Evolutionary conservation across 2,113 vertebrate species (phyloP).

Genomic region (Paratilapia polleni): DNA sequence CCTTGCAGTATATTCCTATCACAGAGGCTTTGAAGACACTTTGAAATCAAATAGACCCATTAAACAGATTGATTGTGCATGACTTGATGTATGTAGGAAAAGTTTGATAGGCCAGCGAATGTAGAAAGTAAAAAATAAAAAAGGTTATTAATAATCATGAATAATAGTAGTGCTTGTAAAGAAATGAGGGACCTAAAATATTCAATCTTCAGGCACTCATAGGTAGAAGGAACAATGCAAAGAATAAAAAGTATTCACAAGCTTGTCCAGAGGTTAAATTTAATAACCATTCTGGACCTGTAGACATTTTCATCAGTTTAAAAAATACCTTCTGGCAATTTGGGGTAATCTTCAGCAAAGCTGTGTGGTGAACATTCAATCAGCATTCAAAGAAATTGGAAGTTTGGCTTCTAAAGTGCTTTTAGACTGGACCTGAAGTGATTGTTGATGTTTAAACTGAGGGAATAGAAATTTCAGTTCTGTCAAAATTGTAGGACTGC

Average conservation of each 20-base stretch:
- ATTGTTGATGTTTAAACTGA: neutral
- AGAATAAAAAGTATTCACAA: neutral
- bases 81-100: neutral
- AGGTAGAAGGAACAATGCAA: neutral
- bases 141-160: neutral
- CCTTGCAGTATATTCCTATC: neutral
- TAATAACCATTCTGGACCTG: neutral
- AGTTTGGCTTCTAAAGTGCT: neutral
- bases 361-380: neutral
- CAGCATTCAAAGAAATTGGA: neutral
- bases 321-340: conserved; percentile 5
- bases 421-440: neutral
- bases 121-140: neutral
- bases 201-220: neutral
- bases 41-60: neutral
- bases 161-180: neutral
- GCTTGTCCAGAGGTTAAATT: neutral
- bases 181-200: neutral
- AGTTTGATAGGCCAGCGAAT: neutral
- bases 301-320: neutral
- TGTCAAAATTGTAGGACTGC: neutral
- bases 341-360: neutral
- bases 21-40: neutral
- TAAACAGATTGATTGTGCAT: neutral
- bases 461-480: neutral